Base-by-base conservation (phyloP, 2,888 invertebrate genomes). In the Scaptomyza caliginosa region DNA sequence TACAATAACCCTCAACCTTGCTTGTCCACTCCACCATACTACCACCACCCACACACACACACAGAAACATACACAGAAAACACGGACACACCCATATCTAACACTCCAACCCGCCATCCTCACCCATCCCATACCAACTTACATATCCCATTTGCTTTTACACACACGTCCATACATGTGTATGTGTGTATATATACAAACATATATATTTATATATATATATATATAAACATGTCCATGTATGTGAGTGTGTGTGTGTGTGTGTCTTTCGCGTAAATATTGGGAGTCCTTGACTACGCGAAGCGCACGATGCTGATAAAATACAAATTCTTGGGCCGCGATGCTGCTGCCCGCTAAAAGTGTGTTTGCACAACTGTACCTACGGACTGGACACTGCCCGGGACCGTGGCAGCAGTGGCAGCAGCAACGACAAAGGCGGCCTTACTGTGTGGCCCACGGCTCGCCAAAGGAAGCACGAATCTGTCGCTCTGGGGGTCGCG, bases 231-330 rank as follows among this genome's bases (percentile, higher is more conserved):
- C 30, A 21, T 57, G 34, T 24, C 11, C 46, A 32, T 52, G 34
- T 49, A 39, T 51, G 28, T 46, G 48, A 58, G 46, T 49, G 42
- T 51, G 28, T 46, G 48, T 60, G 46, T 52, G 32, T 78, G 60
- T 74, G 65, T 85, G 69, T 86, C 60, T 77, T 87, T 88, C 86
- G 88, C 88, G 89, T 76, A 86, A 79, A 84, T 78, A 86, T 80
- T 88, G 85, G 82, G 75, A 87, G 89, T 83, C 86, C 81, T 86
- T 88, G 84, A 86, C 87, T 86, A 84, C 86, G 84, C 84, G 77
- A 76, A 87, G 89, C 86, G 80, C 84, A 80, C 74, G 82, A 83
- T 79, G 88, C 89, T 86, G 78, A 81, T 80, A 84, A 86, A 78
- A 86, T 81, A 77, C 65, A 85, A 89, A 77, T 87, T 88, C 79